Evolutionary conservation across 2,888 invertebrate genomes (phyloP), one percentile per base, ranked within the genome.

Genomic region (Elysia crispata): DNA sequence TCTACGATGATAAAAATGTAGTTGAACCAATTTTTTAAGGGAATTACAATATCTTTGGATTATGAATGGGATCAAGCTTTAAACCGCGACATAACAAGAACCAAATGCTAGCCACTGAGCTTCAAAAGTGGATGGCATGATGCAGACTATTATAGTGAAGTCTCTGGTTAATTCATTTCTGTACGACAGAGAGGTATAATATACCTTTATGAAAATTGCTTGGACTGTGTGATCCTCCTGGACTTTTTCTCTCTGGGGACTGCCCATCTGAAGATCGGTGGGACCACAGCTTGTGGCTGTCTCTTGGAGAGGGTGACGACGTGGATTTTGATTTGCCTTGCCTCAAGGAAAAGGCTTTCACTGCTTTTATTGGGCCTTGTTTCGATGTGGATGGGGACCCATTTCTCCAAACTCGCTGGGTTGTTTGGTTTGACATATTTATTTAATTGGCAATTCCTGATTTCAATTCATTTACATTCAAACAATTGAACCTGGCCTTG

Each of bases 351-450:
- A 87, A 88, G 41, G 86, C 85, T 76, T 85, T 86, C 23, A 88
- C 86, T 78, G 88, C 88, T 82, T 88, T 88, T 76, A 88, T 86
- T n/a, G 88, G 88, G 70, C 87, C 86, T 66, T 86, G 86, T 83
- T 86, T 87, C 81, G 84, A 81, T 23, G 84, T 81, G 31, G 86
- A 85, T 66, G 86, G 87, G 50, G 87, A 87, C 73, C 83, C 86
- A 82, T 84, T 87, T 84, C 85, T 83, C 20, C 87, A 84, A 79
- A 87, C 85, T 79, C 86, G 85, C 64, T 83, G 83, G 28, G 60
- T 28, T 15, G 82, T 33, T 31, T 81, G 80, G n/a, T 73, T 77
- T 28, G 80, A 80, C 80, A 80, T 81, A 11, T 3, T 30, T 49
- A 62, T n/a, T 13, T 69, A 60, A 60, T n/a, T 41, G n/a, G 50